These are phyloP conservation scores for Zaprionus africanus DNA, from an alignment of 1,140 invertebrate genomes.

Conservation along the genomic window DNA sequence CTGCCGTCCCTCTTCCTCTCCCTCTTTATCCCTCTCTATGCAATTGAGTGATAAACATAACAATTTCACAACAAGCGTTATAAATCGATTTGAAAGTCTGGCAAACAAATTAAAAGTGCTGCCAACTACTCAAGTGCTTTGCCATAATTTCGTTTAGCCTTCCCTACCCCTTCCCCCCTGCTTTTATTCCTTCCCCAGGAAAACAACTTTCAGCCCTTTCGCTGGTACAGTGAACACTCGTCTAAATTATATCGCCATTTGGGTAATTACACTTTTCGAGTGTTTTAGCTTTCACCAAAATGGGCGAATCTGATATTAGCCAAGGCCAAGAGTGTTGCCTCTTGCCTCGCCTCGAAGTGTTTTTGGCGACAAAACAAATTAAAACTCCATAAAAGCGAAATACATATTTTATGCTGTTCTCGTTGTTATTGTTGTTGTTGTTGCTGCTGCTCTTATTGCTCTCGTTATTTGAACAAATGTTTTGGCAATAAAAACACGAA, in stretches of 20 bases:
- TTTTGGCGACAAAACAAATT: constrained; percentile 81
- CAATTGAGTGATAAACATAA: constrained; percentile 6
- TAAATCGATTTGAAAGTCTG: constrained; percentile 9
- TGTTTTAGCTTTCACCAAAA: constrained; percentile 65
- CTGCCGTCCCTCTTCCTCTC: background rate
- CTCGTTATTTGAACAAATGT: constrained; percentile 78
- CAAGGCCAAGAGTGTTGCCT: constrained; percentile 30
- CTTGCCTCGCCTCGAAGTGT: constrained; percentile 39
- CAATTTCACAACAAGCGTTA: background rate
- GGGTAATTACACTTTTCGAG: constrained; percentile 80
- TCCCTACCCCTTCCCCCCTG: background rate
- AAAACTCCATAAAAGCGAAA: constrained; percentile 79
- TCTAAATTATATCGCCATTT: constrained; percentile 81
- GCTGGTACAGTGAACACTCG: constrained; percentile 19
- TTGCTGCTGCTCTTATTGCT: constrained; percentile 47
- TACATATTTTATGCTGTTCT: constrained; percentile 73
- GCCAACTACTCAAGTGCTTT: constrained; percentile 11
- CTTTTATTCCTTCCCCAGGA: background rate
- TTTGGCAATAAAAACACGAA: constrained; percentile 69
- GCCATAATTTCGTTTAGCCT: constrained; percentile 2
- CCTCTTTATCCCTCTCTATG: background rate
- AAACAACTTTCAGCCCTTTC: constrained; percentile 59
- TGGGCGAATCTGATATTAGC: constrained; percentile 64
- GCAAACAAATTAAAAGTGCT: constrained; percentile 24
- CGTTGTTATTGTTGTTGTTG: constrained; percentile 45